Evolutionary conservation across 2,888 invertebrate species (phyloP), one percentile per base, ranked within the genome.

Genomic region (Resseliella maxima): DNA sequence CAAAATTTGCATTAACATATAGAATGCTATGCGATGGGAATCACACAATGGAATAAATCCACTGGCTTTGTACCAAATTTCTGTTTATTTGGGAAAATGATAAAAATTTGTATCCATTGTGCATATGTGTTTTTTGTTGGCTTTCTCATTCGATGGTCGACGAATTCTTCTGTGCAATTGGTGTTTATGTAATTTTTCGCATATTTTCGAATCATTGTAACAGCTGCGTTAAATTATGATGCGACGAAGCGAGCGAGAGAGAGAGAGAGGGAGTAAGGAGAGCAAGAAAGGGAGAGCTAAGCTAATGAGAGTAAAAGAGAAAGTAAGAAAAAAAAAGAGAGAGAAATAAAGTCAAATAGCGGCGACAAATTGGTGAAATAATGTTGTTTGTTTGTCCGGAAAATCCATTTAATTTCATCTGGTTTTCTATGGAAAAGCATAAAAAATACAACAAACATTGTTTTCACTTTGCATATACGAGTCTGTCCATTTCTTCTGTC

Each of bases 401-500:
- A 72, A 72, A 72, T 72, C 72, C 72, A 72, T 72, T 72, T 72
- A 72, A 72, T 72, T 72, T 72, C 72, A 72, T 72, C 72, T 72
- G 31, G 72, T 72, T 72, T 59, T 72, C 31, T 15, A 72, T 72
- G 31, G n/a, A 72, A 59, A 59, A 50, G 27, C 72, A 15, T 0
- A 72, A 31, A 72, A 31, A 72, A 72, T 1, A 59, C n/a, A 59
- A n/a, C 6, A 59, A 59, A 31, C 72, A 72, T 15, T 72, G 72
- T 72, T 72, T 72, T 3, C 72, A 72, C 31, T 72, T 72, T 72
- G 72, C 31, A 31, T 72, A 18, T 18, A 8, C 31, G 2, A 6
- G 72, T 31, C 31, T 72, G 72, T 41, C 5, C 41, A 59, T 31
- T 72, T 72, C 72, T 35, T 72, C 5, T 72, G 31, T 72, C 72